These are phyloP conservation scores for Potorous gilbertii DNA, from an alignment of 2,797 vertebrate species.

Conservation along the genomic window DNA sequence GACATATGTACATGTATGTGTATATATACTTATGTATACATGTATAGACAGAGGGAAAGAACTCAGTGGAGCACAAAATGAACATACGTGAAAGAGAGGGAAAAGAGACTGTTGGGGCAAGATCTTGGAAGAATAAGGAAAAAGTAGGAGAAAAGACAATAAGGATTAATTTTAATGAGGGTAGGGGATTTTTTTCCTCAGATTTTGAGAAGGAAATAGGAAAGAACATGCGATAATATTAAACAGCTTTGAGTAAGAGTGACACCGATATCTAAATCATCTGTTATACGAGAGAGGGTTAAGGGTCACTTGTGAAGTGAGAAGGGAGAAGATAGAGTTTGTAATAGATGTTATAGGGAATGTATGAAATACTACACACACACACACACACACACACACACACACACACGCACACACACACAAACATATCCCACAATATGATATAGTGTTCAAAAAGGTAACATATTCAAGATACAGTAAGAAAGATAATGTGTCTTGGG, in stretches of 20 bases:
- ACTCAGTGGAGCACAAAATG: background rate
- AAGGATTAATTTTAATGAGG: no score
- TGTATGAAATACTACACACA: background rate
- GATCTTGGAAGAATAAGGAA: no score
- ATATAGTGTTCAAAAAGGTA: no score
- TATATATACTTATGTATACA: background rate
- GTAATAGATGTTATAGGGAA: background rate
- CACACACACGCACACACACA: fast-evolving
- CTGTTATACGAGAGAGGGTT: background rate
- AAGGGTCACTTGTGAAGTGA: background rate
- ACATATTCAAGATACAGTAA: background rate
- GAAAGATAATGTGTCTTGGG: background rate
- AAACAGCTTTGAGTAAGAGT: no score
- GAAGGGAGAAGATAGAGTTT: background rate
- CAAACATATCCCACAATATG: background rate
- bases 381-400: no score
- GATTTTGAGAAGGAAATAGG: background rate
- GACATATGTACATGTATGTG: background rate
- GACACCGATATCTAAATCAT: background rate
- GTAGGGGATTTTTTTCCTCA: no score
- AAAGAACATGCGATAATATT: background rate
- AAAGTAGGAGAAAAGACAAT: no score
- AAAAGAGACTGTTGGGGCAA: no score
- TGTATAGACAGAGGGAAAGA: background rate
- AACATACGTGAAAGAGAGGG: background rate